Evolutionary conservation across 1,140 invertebrate genomes (phyloP).

Genomic region (Colletes latitarsis): DNA sequence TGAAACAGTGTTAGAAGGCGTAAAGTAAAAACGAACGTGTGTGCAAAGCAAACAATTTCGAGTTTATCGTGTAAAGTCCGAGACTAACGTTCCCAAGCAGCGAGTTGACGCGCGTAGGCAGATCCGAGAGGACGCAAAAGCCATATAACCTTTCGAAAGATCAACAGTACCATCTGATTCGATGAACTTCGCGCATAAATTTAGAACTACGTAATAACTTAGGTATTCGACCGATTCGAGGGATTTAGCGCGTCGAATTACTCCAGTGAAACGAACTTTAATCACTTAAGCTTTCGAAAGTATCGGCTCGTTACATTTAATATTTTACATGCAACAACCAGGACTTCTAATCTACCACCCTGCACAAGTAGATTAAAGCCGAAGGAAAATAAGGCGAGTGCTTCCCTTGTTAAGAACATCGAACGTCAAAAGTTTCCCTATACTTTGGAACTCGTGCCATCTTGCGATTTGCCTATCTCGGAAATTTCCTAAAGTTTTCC

Average conservation of each 20-base stretch:
- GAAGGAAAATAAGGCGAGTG: no score
- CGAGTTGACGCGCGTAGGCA: conserved; percentile 21
- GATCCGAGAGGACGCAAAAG: not conserved
- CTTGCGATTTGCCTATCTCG: not conserved
- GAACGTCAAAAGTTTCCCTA: conserved; percentile 7
- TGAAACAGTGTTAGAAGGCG: conserved; percentile 38
- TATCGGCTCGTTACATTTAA: no score
- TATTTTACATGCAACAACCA: no score
- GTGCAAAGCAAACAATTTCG: conserved; percentile 43
- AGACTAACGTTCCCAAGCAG: conserved; percentile 1
- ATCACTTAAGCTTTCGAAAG: no score
- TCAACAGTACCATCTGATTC: conserved; percentile 15
- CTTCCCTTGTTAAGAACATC: no score
- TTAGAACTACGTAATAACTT: conserved; percentile 28
- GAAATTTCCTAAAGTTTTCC: conserved; percentile 28
- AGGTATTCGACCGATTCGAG: conserved; percentile 16
- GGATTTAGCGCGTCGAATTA: not conserved
- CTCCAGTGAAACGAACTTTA: not conserved
- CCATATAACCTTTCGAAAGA: conserved; percentile 37
- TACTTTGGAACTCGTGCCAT: not conserved
- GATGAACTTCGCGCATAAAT: conserved; percentile 7
- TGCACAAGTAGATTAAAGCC: no score
- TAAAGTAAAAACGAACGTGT: conserved; percentile 26
- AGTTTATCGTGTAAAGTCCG: conserved; percentile 42
- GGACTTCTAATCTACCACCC: no score